Evolutionary conservation across 2,797 vertebrate genomes (phyloP).

Genomic region (Sebastes diploproa): DNA sequence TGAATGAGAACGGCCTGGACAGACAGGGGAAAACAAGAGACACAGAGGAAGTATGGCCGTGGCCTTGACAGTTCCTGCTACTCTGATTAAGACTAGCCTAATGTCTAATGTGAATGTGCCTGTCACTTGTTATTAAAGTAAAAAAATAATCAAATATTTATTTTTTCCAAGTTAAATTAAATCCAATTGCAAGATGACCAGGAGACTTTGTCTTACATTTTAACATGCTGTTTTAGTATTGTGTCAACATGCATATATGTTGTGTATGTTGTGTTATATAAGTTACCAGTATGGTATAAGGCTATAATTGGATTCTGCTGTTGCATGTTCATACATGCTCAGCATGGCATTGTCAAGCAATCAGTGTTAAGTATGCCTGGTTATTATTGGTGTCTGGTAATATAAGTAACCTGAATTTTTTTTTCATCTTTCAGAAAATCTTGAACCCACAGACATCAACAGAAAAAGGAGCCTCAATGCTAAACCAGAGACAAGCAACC

Average conservation of each 20-base stretch:
- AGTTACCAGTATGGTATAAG: neutral
- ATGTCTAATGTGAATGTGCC: neutral
- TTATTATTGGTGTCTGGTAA: conserved; percentile 11
- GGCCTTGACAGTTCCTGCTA: no score
- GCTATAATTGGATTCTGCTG: neutral
- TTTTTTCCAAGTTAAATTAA: neutral
- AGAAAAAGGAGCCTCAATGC: conserved; percentile 13
- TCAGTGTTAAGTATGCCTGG: neutral
- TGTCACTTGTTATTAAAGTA: neutral
- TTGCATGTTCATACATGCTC: neutral
- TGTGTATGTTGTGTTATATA: neutral
- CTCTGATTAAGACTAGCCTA: neutral
- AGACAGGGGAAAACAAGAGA: no score
- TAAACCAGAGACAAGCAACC: conserved; percentile 34
- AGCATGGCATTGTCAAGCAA: neutral
- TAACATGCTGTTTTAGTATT: neutral
- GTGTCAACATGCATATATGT: neutral
- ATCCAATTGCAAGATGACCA: neutral
- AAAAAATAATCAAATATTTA: neutral
- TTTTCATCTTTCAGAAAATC: conserved; percentile 1
- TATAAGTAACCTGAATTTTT: neutral
- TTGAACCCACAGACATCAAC: neutral
- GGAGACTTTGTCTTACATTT: neutral
- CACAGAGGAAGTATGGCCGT: no score
- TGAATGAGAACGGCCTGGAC: no score